Base-by-base conservation (phyloP, 2,797 vertebrate species). In the Gambelia wislizenii region DNA sequence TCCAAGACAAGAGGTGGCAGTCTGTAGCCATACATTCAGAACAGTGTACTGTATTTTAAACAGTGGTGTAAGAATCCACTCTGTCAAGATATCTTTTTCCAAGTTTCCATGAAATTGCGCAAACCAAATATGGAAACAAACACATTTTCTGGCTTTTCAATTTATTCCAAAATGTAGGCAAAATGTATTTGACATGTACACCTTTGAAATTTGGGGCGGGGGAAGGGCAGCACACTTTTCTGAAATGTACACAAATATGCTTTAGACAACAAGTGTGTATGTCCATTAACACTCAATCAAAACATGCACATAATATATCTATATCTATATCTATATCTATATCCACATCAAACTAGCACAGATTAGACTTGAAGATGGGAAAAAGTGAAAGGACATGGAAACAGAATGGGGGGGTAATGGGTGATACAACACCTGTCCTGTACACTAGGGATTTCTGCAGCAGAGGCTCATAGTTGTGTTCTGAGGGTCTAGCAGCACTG, bases 1-100 rank as follows among this genome's bases (percentile, higher is more conserved):
- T 69, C 0, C 42, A 5, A 59, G 54, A 85, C 95, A 91, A 84
- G 70, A 95, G 93, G 81, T 91, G 94, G 95, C 87, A 92, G 75
- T 75, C 84, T 89, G 69, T n/a, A 76, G 36, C 88, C 70, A 76
- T 33, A 33, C 27, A 83, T 70, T 70, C 30, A 14, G 8, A 82
- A 64, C 42, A 82, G 59, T 22, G 47, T 27, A 6, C 3, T 22
- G 47, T 27, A 6, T 6, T 49, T 64, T 0, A 56, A 56, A 74
- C 33, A 33, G 30, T 33, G 64, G 33, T 30, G 27, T 67, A 33
- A 33, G 10, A 67, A 67, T 67, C 13, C 3, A 67, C 30, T 33
- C 33, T 67, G 64, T 67, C 3, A 33, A 33, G 64, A 4, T 33
- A n/a, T 67, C 20, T 4, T 3, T 10, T 18, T 0, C 64, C 27